A percentile compares a stretch with the other conserved stretches of the same genome.
phyloP scores from a whole-genome alignment of 2,113 vertebrate genomes.

The Meles meles region DNA sequence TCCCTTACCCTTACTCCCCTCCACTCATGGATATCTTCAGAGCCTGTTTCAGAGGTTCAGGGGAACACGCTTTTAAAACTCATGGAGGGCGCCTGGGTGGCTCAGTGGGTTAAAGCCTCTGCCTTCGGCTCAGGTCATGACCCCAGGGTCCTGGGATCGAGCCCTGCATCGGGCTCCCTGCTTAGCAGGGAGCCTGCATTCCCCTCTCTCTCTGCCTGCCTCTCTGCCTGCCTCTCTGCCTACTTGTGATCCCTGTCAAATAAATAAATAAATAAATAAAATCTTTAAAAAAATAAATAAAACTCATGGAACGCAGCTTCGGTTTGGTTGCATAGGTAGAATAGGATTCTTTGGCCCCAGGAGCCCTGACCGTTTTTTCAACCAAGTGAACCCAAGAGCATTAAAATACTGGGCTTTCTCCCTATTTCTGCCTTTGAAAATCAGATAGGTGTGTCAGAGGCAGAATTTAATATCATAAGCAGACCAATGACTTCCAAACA shows the following conservation, averaged over 20 bases:
- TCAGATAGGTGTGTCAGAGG: constrained; percentile 12
- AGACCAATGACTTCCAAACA: constrained; percentile 49
- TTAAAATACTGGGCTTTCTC: constrained; percentile 46
- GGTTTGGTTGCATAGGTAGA: constrained; percentile 1
- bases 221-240: too few relatives aligned
- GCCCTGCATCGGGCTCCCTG: too few relatives aligned
- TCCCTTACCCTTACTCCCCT: neutral
- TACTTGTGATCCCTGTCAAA: too few relatives aligned
- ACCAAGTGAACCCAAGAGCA: constrained; percentile 1
- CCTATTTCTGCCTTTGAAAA: constrained; percentile 43
- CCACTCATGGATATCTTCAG: neutral
- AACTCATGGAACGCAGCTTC: constrained; percentile 30
- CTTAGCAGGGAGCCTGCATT: too few relatives aligned
- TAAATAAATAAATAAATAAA: too few relatives aligned
- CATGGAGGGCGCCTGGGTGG: too few relatives aligned
- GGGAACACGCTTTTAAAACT: neutral
- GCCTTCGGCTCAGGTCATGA: too few relatives aligned
- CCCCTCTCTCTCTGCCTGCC: too few relatives aligned
- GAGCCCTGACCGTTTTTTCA: neutral
- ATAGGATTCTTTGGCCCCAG: constrained; percentile 39
- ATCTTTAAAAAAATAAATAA: too few relatives aligned
- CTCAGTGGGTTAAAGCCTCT: too few relatives aligned
- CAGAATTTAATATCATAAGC: constrained; percentile 51
- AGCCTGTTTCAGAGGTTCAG: neutral
- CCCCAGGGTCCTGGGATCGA: too few relatives aligned